Evolutionary conservation across 1,140 invertebrate species (phyloP).

Genomic region (Lycorma delicatula): DNA sequence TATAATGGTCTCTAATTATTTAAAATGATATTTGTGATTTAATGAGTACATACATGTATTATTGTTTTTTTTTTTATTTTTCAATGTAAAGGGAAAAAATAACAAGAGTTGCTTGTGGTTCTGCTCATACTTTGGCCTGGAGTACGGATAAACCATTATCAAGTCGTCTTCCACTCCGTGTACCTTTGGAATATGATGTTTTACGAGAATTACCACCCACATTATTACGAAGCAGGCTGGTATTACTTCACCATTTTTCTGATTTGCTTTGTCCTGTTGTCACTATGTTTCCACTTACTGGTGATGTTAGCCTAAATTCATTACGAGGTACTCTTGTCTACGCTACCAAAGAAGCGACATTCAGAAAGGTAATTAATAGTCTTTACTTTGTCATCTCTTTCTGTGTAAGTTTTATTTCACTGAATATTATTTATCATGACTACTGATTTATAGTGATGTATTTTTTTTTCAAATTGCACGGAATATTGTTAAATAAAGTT

Average conservation of each 20-base stretch:
- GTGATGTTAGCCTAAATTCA: conserved; percentile 62
- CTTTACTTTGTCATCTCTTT: too few species aligned
- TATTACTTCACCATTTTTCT: conserved; percentile 86
- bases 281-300: conserved; percentile 71
- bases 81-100: conserved; percentile 92
- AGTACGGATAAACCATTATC: conserved; percentile 66
- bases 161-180: conserved; percentile 56
- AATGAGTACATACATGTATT: too few species aligned
- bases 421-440: too few species aligned
- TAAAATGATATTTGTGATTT: too few species aligned
- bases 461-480: too few species aligned
- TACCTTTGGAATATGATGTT: conserved; percentile 87
- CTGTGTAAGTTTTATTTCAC: too few species aligned
- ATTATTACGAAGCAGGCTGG: conserved; percentile 71
- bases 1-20: too few species aligned
- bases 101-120: conserved; percentile 89
- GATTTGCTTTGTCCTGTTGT: conserved; percentile 87
- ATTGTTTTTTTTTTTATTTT: too few species aligned
- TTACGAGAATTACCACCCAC: conserved; percentile 67
- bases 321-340: conserved; percentile 80
- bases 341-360: conserved; percentile 77
- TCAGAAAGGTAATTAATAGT: conserved; percentile 59
- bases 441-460: too few species aligned
- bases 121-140: conserved; percentile 89
- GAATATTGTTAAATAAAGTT: too few species aligned